Evolutionary conservation across 2,797 vertebrate species (phyloP).

Genomic region (Pantherophis vulpinus): DNA sequence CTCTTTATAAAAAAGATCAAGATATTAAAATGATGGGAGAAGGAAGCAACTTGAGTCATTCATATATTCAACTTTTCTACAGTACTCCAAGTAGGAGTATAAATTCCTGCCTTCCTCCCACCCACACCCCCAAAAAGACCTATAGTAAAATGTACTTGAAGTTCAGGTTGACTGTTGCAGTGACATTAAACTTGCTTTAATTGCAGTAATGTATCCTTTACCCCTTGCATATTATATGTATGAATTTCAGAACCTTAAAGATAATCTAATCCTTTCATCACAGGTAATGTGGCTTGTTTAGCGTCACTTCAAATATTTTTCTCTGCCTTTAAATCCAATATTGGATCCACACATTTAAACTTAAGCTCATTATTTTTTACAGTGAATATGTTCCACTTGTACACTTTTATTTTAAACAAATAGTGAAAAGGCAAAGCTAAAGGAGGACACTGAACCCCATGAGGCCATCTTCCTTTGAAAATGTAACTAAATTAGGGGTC

Average conservation of each 20-base stretch:
- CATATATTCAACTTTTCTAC: background rate
- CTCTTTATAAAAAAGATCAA: background rate
- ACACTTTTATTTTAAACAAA: background rate
- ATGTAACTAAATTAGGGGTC: conserved; percentile 10
- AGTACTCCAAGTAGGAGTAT: background rate
- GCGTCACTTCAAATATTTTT: background rate
- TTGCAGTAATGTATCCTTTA: background rate
- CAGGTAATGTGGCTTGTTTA: background rate
- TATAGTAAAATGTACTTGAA: background rate
- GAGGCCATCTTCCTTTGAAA: conserved; percentile 14
- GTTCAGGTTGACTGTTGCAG: background rate
- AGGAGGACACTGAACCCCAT: conserved; percentile 3
- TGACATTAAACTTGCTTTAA: background rate
- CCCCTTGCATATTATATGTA: background rate
- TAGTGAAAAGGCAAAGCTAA: background rate
- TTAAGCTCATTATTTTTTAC: background rate
- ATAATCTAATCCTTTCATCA: background rate
- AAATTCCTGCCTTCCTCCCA: background rate
- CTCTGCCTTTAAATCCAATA: background rate
- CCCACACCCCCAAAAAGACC: background rate
- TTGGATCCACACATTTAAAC: background rate
- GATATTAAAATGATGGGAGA: background rate
- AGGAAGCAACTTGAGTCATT: background rate
- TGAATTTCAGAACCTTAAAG: background rate
- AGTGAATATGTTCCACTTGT: background rate